Evolutionary conservation across 1,140 invertebrate genomes (phyloP), one percentile per base, ranked within the genome.

Genomic region (Heliconius melpomene): DNA sequence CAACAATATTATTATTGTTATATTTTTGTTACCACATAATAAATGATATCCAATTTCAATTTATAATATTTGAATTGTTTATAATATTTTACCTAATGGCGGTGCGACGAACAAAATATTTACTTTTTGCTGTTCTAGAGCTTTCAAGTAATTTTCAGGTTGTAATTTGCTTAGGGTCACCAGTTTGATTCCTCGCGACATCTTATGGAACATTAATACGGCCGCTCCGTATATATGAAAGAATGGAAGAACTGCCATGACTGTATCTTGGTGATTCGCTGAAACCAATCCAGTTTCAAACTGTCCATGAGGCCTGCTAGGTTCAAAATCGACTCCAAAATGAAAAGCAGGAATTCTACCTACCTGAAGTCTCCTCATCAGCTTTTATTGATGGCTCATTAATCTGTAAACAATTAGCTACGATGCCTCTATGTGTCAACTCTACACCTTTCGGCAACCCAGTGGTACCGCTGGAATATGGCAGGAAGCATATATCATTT

Each of bases 371-470:
- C 38, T 93, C 90, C 29, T 89, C 82, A 26, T 94, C 83, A 66
- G 86, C 82, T 50, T 23, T 79, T 16, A 95, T 89, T 7, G 89
- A 66, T 2, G 88, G 88, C 0, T 91, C 85, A 79, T 94, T 91
- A 8, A 95, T 86, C 79, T 95, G 95, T 74, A 95, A 89, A 79
- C 93, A 95, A 82, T 96, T 96, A 5, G 95, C 90, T 38, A 95
- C 90, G 36, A 97, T 91, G 86, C 96, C 97, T 57, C 89, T 95
- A 88, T 98, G 97, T 0, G 97, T 96, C 2, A 98, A 89, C 91
- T 97, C 96, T 0, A 98, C 98, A 18, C 98, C 98, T 95, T 99
- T 99, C 1, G 98, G 98, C 76, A 97, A 87, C 32, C 98, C 98
- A 26, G 98, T 98, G 2, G 98, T 98, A 26, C 98, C 98, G 88